Evolutionary conservation across 2,888 invertebrate genomes (phyloP).

Genomic region (Xestia xanthographa): DNA sequence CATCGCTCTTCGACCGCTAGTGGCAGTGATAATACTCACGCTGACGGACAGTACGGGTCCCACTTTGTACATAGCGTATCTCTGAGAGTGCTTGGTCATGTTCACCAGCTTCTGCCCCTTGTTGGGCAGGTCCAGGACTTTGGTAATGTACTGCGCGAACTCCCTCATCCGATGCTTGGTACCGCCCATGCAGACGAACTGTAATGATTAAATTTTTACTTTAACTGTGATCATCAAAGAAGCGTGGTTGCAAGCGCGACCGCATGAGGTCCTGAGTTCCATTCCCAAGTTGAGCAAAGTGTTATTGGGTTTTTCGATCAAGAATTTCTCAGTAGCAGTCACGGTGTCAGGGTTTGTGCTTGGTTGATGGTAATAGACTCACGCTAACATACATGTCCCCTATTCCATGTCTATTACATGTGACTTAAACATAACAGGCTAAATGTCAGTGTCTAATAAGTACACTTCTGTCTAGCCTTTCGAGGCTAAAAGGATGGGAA

Average conservation of each 20-base stretch:
- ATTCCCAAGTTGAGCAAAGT: too few species aligned
- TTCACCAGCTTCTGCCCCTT: slow-evolving; percentile 85
- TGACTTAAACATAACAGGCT: too few species aligned
- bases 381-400: too few species aligned
- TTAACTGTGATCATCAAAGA: background rate
- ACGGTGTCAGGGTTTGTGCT: too few species aligned
- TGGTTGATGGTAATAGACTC: too few species aligned
- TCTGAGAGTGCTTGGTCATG: slow-evolving; percentile 90
- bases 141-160: slow-evolving; percentile 90
- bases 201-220: slow-evolving; percentile 67
- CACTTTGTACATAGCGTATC: slow-evolving; percentile 93
- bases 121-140: slow-evolving; percentile 84
- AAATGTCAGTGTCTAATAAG: too few species aligned
- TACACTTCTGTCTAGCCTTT: too few species aligned
- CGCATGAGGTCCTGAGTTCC: too few species aligned
- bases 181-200: slow-evolving; percentile 94
- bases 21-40: slow-evolving; percentile 81
- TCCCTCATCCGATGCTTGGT: slow-evolving; percentile 92
- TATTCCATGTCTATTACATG: too few species aligned
- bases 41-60: slow-evolving; percentile 92
- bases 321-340: too few species aligned
- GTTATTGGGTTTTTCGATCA: too few species aligned
- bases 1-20: background rate
- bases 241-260: background rate
- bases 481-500: background rate